Base-by-base conservation (phyloP, 2,797 vertebrate genomes). In the Gephyroberyx darwinii region DNA sequence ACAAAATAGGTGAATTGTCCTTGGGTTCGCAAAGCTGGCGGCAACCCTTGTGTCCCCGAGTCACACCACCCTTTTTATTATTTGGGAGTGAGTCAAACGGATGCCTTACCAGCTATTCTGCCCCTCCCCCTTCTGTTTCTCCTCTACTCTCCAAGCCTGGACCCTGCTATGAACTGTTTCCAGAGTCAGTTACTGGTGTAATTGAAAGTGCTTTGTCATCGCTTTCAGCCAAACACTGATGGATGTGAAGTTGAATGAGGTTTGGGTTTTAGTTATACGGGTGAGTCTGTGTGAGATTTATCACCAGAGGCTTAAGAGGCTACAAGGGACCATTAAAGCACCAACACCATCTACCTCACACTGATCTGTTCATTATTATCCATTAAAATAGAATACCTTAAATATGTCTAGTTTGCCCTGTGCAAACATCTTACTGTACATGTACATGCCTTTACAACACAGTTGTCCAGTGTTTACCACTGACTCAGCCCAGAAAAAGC, bases 221-320 rank as follows among this genome's bases (percentile, higher is more conserved):
- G 91, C 94, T 95, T 95, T 94, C 93, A 93, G 93, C 92, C 86
- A 93, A 96, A 95, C 94, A 94, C 91, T 95, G 95, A 96, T 95
- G 94, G 94, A 96, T 96, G 95, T 95, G 94, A 92, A 95, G 92
- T 95, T 94, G 94, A 96, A 96, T 95, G 95, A 93, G 92, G 93
- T 94, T 95, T 95, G 94, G 95, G 93, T 95, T 96, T 96, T 95
- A 94, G 93, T 96, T 95, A 95, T 95, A 95, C 91, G 91, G 91
- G 93, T 92, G 92, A 87, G 92, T 85, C 91, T 74, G 91, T 83
- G 87, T 84, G 93, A 97, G 94, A 96, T 96, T 95, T 96, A 96
- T 96, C 95, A 95, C 93, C 89, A 83, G 88, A 76, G 85, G 85
- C 93, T 90, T 90, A 88, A 91, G 92, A 95, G 93, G 92, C 92